Conservation (phyloP, 2,113 vertebrate species). For the Rhizomys pruinosus region DNA sequence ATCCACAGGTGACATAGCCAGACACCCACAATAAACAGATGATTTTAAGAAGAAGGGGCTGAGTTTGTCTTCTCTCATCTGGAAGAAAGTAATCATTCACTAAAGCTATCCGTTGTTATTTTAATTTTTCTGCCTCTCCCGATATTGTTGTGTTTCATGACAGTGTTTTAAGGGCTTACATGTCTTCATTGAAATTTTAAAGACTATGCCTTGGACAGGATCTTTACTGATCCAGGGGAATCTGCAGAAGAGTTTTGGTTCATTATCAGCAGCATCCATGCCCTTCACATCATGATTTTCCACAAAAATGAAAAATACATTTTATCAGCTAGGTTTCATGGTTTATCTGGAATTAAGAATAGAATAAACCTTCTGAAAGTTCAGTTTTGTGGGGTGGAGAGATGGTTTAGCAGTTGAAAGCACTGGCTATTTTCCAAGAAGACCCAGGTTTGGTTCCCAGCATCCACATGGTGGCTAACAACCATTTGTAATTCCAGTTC, state of each 20-base stretch:
- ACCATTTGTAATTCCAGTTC: too few species aligned
- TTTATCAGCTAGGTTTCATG: neutral
- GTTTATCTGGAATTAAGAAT: conserved; percentile 4
- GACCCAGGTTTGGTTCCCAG: too few species aligned
- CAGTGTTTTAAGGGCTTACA: neutral
- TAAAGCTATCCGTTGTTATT: neutral
- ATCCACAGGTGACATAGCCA: neutral
- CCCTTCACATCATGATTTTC: neutral
- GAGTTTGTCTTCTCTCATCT: neutral
- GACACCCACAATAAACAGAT: neutral
- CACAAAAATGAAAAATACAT: neutral
- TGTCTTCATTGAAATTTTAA: neutral
- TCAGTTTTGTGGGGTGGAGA: neutral
- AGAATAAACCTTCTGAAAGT: neutral
- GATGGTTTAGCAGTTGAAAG: too few species aligned
- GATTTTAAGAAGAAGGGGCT: neutral
- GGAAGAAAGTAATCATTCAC: neutral
- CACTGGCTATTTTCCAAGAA: too few species aligned
- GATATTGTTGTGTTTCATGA: neutral
- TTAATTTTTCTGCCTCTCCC: conserved; percentile 33
- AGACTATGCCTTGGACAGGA: neutral
- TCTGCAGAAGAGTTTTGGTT: neutral
- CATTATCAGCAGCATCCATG: neutral
- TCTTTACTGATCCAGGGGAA: conserved; percentile 5
- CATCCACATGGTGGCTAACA: too few species aligned